Evolutionary conservation across 2,888 invertebrate species (phyloP).

Genomic region (Leptura quadrifasciata): DNA sequence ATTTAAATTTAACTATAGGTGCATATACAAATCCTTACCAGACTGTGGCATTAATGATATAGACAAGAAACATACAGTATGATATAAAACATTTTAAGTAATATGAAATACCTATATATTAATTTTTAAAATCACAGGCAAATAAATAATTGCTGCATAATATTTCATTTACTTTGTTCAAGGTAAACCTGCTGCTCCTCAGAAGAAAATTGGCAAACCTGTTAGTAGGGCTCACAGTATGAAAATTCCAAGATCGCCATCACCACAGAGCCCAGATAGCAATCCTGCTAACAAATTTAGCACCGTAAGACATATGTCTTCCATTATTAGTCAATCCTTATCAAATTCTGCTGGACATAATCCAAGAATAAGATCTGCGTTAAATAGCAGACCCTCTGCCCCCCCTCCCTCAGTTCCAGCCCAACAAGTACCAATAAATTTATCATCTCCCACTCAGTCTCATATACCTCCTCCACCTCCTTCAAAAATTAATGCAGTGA

Average conservation of each 20-base stretch:
- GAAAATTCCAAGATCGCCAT: conserved; percentile 85
- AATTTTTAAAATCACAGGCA: too few relatives aligned
- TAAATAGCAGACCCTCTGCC: conserved; percentile 69
- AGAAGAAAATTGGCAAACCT: conserved; percentile 74
- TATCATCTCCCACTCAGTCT: conserved; percentile 66
- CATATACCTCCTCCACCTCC: conserved; percentile 54
- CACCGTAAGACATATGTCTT: conserved; percentile 71
- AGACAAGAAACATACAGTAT: too few relatives aligned
- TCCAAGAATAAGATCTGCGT: conserved; percentile 65
- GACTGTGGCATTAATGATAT: too few relatives aligned
- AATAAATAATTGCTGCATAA: background rate
- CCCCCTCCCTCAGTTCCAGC: conserved; percentile 72
- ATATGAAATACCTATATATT: too few relatives aligned
- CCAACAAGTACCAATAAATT: conserved; percentile 3
- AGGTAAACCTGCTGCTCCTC: conserved; percentile 80
- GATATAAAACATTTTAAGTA: too few relatives aligned
- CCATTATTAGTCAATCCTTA: conserved; percentile 76
- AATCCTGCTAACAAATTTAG: conserved; percentile 68
- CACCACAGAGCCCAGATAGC: conserved; percentile 74
- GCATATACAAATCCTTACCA: too few relatives aligned
- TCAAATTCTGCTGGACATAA: conserved; percentile 65
- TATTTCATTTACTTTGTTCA: conserved; percentile 45
- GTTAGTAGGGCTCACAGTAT: conserved; percentile 89
- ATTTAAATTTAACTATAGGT: too few relatives aligned
- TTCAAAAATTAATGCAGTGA: conserved; percentile 62